A percentile compares a stretch with the other conserved stretches of the same genome.
Conservation (phyloP, 2,797 vertebrate species). For the Myotis myotis region DNA sequence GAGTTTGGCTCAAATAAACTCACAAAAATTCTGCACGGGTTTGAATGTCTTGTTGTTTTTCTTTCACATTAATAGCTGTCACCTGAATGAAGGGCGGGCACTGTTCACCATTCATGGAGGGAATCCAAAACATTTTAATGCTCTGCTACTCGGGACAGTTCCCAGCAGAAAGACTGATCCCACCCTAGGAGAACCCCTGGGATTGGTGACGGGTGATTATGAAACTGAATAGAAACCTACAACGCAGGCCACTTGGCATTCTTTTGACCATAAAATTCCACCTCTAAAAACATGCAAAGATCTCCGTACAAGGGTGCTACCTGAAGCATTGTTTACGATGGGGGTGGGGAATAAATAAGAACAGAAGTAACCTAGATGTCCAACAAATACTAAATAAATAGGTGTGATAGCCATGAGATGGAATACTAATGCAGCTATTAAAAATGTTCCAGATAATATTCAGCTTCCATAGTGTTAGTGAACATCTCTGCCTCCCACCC, state of each 20-base stretch:
- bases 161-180: background rate
- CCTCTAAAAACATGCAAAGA: background rate
- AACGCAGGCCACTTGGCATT: background rate
- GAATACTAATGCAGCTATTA: background rate
- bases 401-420: fast-evolving
- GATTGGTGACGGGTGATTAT: background rate
- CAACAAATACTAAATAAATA: background rate
- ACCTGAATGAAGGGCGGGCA: background rate
- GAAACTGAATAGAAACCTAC: background rate
- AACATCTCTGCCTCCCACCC: background rate
- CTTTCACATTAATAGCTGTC: background rate
- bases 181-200: background rate
- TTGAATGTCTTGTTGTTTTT: too few relatives aligned
- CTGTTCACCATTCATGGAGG: background rate
- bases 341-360: fast-evolving
- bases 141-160: background rate
- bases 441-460: background rate
- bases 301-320: background rate
- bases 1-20: too few relatives aligned
- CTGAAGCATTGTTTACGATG: background rate
- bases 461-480: background rate
- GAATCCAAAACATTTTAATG: background rate
- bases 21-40: too few relatives aligned
- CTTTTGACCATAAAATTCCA: background rate
- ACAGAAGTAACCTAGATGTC: background rate